Percentiles rank a stretch among this genome's conserved stretches.
Evolutionary conservation across 2,797 vertebrate genomes (phyloP).

Genomic region (Sebastiscus albofasciatus): DNA sequence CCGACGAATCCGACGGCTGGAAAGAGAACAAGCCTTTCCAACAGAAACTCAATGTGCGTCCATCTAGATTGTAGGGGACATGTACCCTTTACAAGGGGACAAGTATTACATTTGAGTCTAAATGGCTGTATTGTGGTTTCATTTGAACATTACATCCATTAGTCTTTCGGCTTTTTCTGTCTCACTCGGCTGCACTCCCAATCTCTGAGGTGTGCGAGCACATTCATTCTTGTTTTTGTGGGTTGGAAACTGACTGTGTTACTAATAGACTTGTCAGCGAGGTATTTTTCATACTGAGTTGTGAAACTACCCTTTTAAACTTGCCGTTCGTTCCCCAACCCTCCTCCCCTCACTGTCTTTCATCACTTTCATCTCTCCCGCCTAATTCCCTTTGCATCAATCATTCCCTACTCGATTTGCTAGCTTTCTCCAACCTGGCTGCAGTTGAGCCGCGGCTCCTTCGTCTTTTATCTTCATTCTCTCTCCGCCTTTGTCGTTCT

Average conservation of each 20-base stretch:
- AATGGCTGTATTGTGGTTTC: slow-evolving; percentile 21
- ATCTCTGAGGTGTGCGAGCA: slow-evolving; percentile 14
- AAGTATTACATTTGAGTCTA: slow-evolving; percentile 12
- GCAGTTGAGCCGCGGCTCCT: background rate
- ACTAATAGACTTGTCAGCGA: slow-evolving; percentile 50
- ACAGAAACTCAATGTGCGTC: slow-evolving; percentile 6
- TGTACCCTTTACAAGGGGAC: background rate
- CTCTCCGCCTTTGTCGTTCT: background rate
- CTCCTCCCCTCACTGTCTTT: background rate
- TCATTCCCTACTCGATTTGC: slow-evolving; percentile 9
- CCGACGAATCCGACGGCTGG: background rate
- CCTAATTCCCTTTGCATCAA: slow-evolving; percentile 34
- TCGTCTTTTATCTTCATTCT: slow-evolving; percentile 7
- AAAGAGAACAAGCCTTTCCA: background rate
- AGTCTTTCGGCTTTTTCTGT: slow-evolving; percentile 6
- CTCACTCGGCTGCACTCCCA: slow-evolving; percentile 17
- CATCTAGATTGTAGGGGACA: background rate
- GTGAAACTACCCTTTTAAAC: slow-evolving; percentile 22
- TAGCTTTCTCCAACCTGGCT: background rate
- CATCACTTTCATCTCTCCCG: slow-evolving; percentile 23
- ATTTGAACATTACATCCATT: slow-evolving; percentile 31
- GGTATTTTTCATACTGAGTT: slow-evolving; percentile 17
- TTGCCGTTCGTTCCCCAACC: background rate
- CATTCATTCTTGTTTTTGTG: slow-evolving; percentile 34
- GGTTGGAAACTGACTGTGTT: slow-evolving; percentile 5